Conservation (phyloP, 2,113 vertebrate species). For the Upupa epops region DNA sequence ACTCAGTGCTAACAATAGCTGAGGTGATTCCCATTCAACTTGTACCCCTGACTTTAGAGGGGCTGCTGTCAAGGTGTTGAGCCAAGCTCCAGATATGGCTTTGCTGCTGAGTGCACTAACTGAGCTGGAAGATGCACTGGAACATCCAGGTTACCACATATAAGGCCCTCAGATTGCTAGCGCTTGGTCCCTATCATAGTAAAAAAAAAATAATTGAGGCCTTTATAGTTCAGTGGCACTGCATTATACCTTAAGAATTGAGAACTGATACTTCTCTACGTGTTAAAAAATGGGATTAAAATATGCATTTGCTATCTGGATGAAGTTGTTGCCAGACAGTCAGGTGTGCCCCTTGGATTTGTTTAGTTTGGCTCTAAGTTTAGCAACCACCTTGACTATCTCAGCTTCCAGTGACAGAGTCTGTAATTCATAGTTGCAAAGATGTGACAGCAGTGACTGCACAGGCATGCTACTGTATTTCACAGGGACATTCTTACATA, state of each 20-base stretch:
- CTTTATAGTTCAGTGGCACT: slow-evolving; percentile 8
- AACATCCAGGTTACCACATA: background rate
- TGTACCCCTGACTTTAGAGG: background rate
- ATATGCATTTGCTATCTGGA: background rate
- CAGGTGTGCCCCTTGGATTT: background rate
- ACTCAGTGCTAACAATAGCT: slow-evolving; percentile 49
- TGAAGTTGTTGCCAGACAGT: background rate
- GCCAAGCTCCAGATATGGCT: slow-evolving; percentile 53
- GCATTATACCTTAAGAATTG: background rate
- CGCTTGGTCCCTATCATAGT: slow-evolving; percentile 36
- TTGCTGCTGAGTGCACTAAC: slow-evolving; percentile 18
- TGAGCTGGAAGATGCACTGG: background rate
- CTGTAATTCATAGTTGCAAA: background rate
- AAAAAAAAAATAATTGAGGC: background rate
- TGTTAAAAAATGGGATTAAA: background rate
- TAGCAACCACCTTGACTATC: background rate
- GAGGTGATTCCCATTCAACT: background rate
- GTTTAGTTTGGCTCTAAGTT: background rate
- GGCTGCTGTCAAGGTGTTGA: background rate
- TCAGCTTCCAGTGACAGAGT: background rate
- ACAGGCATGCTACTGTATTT: slow-evolving; percentile 36
- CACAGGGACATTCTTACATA: background rate
- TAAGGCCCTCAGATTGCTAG: slow-evolving; percentile 13
- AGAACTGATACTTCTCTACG: background rate
- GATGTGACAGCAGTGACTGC: slow-evolving; percentile 24